Base-by-base conservation (phyloP, 2,888 invertebrate genomes). In the Eupithecia insigniata region DNA sequence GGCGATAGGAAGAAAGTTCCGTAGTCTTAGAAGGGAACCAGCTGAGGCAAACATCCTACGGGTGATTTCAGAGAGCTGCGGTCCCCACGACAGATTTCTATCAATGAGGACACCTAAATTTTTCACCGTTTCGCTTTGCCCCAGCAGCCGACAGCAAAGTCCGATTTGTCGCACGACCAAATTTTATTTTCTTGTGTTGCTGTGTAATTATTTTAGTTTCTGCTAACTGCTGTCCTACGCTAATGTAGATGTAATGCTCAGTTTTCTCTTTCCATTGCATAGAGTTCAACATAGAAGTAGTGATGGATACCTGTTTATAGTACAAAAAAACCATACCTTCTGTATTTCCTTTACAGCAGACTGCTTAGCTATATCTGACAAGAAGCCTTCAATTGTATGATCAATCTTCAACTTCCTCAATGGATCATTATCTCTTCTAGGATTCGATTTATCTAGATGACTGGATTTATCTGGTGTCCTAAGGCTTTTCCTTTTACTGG, bases 331-430 rank as follows among this genome's bases (percentile, higher is more conserved):
- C 18, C n/a, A 81, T 82, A 89, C 89, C 82, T 83, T 81, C 61
- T 78, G 75, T n/a, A 75, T 71, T 71, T 79, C 83, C 67, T 74
- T 84, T 46, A 89, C 74, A n/a, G 84, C 86, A 18, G 85, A 74
- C 79, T 86, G 83, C 55, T 84, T 82, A 7, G 84, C 76, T 2
- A 90, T 74, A 65, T 83, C 83, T 5, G 76, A 76, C 66, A 91
- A 78, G 72, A 88, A 88, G 22, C 79, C 84, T 26, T 86, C 81
- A 60, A 89, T 77, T 18, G 87, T 83, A 32, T 80, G 72, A 77
- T 90, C 90, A 58, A 91, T 72, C 76, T 84, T 88, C 30, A 91
- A 80, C 76, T 84, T 86, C 68, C 81, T 86, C 58, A 90, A 72
- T 16, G 88, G 86, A 72, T 91, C 90, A 73, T 78, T 86, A 70